Evolutionary conservation across 1,140 invertebrate genomes (phyloP).

Genomic region (Portunus trituberculatus): DNA sequence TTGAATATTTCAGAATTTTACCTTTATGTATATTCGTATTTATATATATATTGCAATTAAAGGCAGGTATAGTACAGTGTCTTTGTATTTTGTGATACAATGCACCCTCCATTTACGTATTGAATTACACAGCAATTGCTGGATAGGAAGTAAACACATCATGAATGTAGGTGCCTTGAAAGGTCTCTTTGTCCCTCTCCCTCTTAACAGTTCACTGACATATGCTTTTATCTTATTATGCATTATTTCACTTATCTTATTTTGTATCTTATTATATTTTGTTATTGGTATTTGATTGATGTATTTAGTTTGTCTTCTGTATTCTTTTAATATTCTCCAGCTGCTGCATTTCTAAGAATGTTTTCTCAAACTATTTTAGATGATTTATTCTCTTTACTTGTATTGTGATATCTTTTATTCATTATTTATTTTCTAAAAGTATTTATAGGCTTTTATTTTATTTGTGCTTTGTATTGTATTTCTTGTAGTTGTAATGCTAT

Average conservation of each 20-base stretch:
- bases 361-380: not conserved
- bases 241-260: not conserved
- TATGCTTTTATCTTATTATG: not conserved
- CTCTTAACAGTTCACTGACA: not conserved
- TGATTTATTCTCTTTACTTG: not conserved
- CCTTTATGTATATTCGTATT: not conserved
- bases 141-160: not conserved
- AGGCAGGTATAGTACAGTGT: not conserved
- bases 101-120: not conserved
- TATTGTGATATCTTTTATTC: not conserved
- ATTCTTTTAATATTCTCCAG: not conserved
- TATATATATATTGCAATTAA: not conserved
- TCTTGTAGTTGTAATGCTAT: slow-evolving; percentile 47
- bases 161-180: not conserved
- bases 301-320: not conserved
- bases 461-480: slow-evolving; percentile 44
- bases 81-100: not conserved
- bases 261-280: not conserved
- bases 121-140: not conserved
- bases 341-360: not conserved
- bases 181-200: not conserved
- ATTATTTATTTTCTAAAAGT: slow-evolving; percentile 11
- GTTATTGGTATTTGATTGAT: not conserved
- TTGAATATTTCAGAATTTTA: not conserved
- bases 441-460: not conserved